phyloP scores from a whole-genome alignment of 2,888 invertebrate genomes.

The Sphaerophoria rueppellii region DNA sequence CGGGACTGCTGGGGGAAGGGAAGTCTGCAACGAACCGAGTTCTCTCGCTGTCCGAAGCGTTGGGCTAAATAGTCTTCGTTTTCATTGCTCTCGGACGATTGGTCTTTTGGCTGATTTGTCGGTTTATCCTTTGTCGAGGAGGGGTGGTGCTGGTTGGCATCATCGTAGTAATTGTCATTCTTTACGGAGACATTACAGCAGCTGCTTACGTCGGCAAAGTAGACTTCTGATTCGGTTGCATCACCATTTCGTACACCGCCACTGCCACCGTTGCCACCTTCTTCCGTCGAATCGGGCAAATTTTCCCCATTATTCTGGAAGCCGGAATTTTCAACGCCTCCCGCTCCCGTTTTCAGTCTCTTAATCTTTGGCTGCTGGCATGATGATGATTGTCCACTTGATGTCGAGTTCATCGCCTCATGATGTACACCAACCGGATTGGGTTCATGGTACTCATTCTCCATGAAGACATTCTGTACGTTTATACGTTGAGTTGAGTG shows the following conservation, averaged over 20 bases:
- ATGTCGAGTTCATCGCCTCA: conserved; percentile 75
- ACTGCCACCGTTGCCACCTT: conserved; percentile 74
- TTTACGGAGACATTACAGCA: conserved; percentile 90
- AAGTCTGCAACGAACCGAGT: conserved; percentile 85
- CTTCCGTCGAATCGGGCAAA: conserved; percentile 57
- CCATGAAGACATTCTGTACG: conserved; percentile 82
- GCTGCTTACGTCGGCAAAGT: conserved; percentile 93
- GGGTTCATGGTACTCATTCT: conserved; percentile 80
- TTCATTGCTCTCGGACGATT: conserved; percentile 74
- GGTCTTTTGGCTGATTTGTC: conserved; percentile 71
- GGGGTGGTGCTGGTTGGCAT: conserved; percentile 76
- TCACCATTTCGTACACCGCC: conserved; percentile 80
- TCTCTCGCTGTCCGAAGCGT: conserved; percentile 84
- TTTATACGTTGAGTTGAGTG: conserved; percentile 80
- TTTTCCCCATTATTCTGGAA: conserved; percentile 87
- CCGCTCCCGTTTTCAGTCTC: conserved; percentile 84
- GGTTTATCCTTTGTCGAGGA: conserved; percentile 72
- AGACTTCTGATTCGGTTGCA: conserved; percentile 91
- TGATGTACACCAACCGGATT: conserved; percentile 74
- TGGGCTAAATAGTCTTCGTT: conserved; percentile 85
- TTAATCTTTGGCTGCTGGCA: conserved; percentile 69
- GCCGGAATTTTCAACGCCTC: conserved; percentile 90
- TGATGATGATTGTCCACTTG: conserved; percentile 72
- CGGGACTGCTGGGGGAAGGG: conserved; percentile 82
- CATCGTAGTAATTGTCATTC: conserved; percentile 82